A percentile compares a stretch with the other conserved stretches of the same genome.
phyloP scores from a whole-genome alignment of 2,888 invertebrate species.

The Pterostichus niger region DNA sequence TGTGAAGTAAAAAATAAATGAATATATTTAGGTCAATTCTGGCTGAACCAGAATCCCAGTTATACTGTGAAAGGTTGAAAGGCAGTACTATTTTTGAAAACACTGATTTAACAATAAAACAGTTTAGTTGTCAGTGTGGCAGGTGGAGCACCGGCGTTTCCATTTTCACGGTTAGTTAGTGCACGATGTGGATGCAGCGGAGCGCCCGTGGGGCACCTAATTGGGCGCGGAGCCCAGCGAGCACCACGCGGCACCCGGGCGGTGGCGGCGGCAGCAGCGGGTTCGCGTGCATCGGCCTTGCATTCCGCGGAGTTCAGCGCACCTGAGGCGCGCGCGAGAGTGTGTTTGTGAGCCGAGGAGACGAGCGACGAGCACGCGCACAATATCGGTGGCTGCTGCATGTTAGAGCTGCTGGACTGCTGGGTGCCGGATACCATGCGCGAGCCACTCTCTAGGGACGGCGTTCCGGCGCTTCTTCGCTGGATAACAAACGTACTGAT shows the following conservation, averaged over 20 bases:
- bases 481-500: too few relatives aligned
- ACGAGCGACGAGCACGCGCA: neutral
- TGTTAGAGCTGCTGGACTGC: neutral
- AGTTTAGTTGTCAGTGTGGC: neutral
- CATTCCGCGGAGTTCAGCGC: conserved; percentile 66
- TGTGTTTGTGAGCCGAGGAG: too few relatives aligned
- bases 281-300: conserved; percentile 65
- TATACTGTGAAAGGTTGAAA: too few relatives aligned
- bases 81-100: too few relatives aligned
- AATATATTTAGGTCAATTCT: too few relatives aligned
- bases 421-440: neutral
- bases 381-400: neutral
- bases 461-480: neutral
- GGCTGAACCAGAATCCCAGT: too few relatives aligned
- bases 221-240: conserved; percentile 22
- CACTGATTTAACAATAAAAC: too few relatives aligned
- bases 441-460: neutral
- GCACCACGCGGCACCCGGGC: neutral
- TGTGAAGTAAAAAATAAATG: too few relatives aligned
- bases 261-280: neutral
- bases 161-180: conserved; percentile 38
- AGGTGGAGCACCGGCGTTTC: neutral
- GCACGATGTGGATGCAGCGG: neutral
- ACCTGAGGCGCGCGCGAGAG: conserved; percentile 48
- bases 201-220: neutral